These are phyloP conservation scores for Eupithecia insigniata DNA, from an alignment of 2,888 invertebrate genomes.

Conservation along the genomic window DNA sequence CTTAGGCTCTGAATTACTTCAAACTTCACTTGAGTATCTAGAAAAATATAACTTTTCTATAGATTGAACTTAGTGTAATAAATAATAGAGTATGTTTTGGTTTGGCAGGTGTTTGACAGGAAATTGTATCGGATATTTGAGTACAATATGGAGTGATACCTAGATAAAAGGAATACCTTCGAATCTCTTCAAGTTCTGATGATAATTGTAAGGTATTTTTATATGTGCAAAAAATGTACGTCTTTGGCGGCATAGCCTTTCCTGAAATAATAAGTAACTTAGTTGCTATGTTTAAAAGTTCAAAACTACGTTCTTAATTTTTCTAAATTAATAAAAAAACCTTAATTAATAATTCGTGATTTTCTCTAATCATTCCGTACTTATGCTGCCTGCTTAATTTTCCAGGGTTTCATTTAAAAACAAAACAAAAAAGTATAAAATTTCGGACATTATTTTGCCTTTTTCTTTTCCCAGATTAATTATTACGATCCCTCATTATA, in stretches of 20 bases:
- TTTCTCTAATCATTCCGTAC: not conserved
- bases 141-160: conserved; percentile 56
- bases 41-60: conserved; percentile 29
- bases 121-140: conserved; percentile 67
- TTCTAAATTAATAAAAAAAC: not conserved
- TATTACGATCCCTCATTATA: not conserved
- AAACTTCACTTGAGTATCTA: conserved; percentile 11
- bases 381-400: not conserved
- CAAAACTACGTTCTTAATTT: not conserved
- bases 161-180: conserved; percentile 53
- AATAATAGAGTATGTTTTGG: conserved; percentile 49
- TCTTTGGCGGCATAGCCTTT: not conserved
- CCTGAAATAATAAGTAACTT: not conserved
- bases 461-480: not conserved
- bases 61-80: conserved; percentile 52
- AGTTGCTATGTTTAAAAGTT: not conserved
- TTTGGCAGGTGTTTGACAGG: conserved; percentile 52
- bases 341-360: no score
- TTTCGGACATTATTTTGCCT: not conserved
- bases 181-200: conserved; percentile 48
- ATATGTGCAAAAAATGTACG: not conserved
- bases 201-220: conserved; percentile 23
- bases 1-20: conserved; percentile 43
- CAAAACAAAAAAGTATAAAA: not conserved
- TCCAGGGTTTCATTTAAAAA: not conserved